A percentile compares a stretch with the other conserved stretches of the same genome.
Conservation (phyloP, 2,888 invertebrate genomes). For the Leucophenga montana region DNA sequence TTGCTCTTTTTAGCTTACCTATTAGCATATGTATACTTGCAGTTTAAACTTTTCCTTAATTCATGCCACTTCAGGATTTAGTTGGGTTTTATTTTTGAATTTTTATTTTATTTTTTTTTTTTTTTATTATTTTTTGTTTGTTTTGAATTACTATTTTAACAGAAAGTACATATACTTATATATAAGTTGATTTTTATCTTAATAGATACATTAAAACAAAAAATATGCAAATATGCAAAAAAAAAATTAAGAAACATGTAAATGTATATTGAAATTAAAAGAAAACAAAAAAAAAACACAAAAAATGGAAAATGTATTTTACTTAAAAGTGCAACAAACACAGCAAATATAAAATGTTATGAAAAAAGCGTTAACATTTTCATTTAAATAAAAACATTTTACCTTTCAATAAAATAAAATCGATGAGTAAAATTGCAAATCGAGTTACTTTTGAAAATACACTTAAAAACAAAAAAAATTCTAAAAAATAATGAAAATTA, state of each 20-base stretch:
- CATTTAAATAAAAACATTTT: conserved; percentile 43
- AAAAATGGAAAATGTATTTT: conserved; percentile 23
- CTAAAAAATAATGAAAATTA: too few relatives aligned
- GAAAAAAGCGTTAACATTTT: conserved; percentile 33
- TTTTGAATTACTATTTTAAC: not conserved
- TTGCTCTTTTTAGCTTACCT: conserved; percentile 27
- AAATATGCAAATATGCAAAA: not conserved
- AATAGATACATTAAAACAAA: conserved; percentile 25
- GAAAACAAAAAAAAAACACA: conserved; percentile 28
- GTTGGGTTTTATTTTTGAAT: conserved; percentile 11
- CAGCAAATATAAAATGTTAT: conserved; percentile 19
- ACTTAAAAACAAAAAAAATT: conserved; percentile 26
- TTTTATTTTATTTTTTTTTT: conserved; percentile 7
- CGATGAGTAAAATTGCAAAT: not conserved
- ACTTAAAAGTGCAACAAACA: conserved; percentile 25
- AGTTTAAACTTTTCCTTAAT: conserved; percentile 37
- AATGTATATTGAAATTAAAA: conserved; percentile 29
- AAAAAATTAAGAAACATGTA: conserved; percentile 12
- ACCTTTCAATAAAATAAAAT: conserved; percentile 38
- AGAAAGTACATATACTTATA: conserved; percentile 37
- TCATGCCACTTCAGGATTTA: not conserved
- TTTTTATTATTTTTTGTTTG: not conserved
- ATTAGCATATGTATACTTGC: conserved; percentile 45
- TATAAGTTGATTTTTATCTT: conserved; percentile 56
- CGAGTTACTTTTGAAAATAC: conserved; percentile 20